A percentile compares a stretch with the other conserved stretches of the same genome.
These are phyloP conservation scores for Parnassius smintheus DNA, from an alignment of 2,888 invertebrate genomes.

Conservation along the genomic window DNA sequence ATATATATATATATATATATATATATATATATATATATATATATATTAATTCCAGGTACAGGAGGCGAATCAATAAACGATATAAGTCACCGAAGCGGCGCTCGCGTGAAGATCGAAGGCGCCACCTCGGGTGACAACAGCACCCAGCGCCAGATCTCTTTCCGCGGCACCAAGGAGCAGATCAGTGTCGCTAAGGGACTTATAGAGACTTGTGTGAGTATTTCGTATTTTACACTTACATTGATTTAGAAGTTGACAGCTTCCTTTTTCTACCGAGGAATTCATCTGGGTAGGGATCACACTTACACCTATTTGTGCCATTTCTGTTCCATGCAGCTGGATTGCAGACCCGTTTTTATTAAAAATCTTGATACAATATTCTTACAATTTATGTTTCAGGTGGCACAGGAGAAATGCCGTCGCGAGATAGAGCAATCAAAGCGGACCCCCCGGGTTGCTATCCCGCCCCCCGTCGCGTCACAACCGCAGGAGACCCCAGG, in stretches of 20 bases:
- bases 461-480: constrained; percentile 33
- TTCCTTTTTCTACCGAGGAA: too few relatives aligned
- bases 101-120: constrained; percentile 85
- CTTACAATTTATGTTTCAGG: constrained; percentile 37
- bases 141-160: constrained; percentile 55
- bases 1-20: too few relatives aligned
- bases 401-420: constrained; percentile 69
- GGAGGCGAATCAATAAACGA: constrained; percentile 86
- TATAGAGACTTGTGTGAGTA: constrained; percentile 85
- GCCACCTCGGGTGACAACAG: constrained; percentile 37
- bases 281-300: too few relatives aligned
- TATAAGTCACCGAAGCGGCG: constrained; percentile 86
- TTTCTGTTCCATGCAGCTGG: too few relatives aligned
- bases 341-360: too few relatives aligned
- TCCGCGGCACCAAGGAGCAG: constrained; percentile 87
- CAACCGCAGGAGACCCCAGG: constrained; percentile 47
- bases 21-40: too few relatives aligned
- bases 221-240: not conserved
- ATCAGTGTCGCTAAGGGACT: constrained; percentile 86
- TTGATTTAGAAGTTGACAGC: too few relatives aligned
- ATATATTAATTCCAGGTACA: constrained; percentile 60
- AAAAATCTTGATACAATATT: too few relatives aligned
- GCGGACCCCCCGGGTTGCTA: constrained; percentile 54
- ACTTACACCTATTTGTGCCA: too few relatives aligned
- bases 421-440: constrained; percentile 68